phyloP scores from a whole-genome alignment of 2,888 invertebrate species.

The Rhingia campestris region DNA sequence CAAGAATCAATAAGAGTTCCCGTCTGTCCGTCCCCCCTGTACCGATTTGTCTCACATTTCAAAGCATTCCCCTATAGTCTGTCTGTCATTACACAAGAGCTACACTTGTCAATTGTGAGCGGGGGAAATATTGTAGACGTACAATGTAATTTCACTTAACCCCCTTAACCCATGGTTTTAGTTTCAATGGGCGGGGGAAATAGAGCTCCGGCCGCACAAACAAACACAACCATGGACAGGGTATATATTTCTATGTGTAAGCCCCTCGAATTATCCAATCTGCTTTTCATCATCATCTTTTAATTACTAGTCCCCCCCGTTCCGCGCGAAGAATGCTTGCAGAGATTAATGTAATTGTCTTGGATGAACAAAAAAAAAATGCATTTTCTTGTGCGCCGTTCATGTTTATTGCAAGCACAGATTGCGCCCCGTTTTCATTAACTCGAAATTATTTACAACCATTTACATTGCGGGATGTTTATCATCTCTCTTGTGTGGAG shows the following conservation, averaged over 20 bases:
- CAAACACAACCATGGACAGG: not conserved
- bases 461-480: constrained; percentile 55
- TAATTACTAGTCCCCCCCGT: constrained; percentile 42
- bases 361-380: constrained; percentile 22
- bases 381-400: constrained; percentile 35
- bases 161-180: constrained; percentile 50
- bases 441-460: constrained; percentile 53
- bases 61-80: constrained; percentile 9
- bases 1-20: constrained; percentile 12
- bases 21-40: constrained; percentile 10
- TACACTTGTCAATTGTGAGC: constrained; percentile 52
- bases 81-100: constrained; percentile 20
- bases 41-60: constrained; percentile 47
- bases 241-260: no score
- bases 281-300: constrained; percentile 67
- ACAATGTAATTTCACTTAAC: constrained; percentile 58
- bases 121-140: not conserved
- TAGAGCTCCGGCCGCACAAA: constrained; percentile 9
- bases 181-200: constrained; percentile 42
- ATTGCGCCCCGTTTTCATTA: constrained; percentile 44
- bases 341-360: constrained; percentile 53
- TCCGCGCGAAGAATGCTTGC: constrained; percentile 16
- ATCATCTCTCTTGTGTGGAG: constrained; percentile 18
- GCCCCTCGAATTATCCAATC: constrained; percentile 34
- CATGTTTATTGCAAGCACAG: constrained; percentile 31